Percentiles rank a stretch among this genome's conserved stretches.
phyloP scores from a whole-genome alignment of 2,888 invertebrate species.

The Polymixis lichenea region DNA sequence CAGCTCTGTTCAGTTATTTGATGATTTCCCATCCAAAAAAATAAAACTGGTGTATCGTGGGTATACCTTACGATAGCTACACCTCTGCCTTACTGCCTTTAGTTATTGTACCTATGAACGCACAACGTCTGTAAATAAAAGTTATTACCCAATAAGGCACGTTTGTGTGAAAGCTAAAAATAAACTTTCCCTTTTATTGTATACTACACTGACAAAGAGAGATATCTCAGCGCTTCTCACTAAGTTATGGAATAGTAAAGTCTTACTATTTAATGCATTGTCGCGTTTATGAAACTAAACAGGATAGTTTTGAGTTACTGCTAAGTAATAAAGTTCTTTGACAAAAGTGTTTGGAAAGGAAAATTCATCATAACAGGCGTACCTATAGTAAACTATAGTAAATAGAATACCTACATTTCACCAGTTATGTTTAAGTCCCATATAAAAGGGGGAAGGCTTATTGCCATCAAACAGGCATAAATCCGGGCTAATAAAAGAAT shows the following conservation, averaged over 20 bases:
- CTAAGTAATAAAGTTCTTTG: background rate
- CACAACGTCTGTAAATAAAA: constrained; percentile 5
- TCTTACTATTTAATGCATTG: constrained; percentile 16
- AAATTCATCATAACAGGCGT: background rate
- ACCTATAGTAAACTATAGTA: too few species aligned
- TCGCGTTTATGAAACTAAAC: constrained; percentile 4
- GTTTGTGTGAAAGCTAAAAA: constrained; percentile 37
- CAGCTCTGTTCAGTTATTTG: too few species aligned
- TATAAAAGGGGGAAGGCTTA: too few species aligned
- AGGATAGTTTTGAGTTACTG: background rate
- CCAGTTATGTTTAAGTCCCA: too few species aligned
- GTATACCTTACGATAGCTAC: too few species aligned
- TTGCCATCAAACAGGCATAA: background rate
- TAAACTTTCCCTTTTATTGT: constrained; percentile 47
- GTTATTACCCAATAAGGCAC: constrained; percentile 22
- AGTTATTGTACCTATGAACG: background rate
- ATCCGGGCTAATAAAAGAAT: background rate
- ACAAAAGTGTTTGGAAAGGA: background rate
- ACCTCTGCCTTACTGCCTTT: background rate
- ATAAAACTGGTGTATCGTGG: too few species aligned
- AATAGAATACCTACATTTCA: too few species aligned
- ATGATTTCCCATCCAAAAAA: too few species aligned
- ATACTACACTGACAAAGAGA: constrained; percentile 19
- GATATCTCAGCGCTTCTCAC: constrained; percentile 9
- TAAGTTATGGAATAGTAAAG: constrained; percentile 8